These are phyloP conservation scores for Seriola aureovittata DNA, from an alignment of 2,113 vertebrate genomes.

Conservation along the genomic window DNA sequence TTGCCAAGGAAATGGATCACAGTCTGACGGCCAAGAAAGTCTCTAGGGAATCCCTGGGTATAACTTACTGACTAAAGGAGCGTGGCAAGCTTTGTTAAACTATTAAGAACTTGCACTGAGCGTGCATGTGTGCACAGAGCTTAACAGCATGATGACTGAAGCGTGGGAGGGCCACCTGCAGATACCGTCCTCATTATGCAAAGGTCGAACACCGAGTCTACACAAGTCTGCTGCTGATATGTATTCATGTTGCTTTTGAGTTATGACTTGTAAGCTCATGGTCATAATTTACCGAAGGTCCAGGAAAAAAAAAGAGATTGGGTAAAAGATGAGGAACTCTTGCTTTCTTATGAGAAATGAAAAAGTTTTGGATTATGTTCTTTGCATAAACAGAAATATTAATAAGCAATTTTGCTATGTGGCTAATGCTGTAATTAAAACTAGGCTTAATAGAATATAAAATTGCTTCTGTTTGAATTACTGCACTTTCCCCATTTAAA, in stretches of 20 bases:
- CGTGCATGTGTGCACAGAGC: conserved; percentile 11
- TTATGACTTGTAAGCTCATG: conserved; percentile 15
- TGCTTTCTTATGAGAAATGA: neutral
- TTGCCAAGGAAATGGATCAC: conserved; percentile 25
- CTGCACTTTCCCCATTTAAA: neutral
- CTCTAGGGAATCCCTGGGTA: conserved; percentile 18
- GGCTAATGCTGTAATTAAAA: neutral
- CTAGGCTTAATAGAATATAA: neutral
- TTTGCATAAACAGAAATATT: neutral
- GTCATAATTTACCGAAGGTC: neutral
- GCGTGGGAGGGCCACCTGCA: conserved; percentile 26
- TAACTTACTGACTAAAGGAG: conserved; percentile 27
- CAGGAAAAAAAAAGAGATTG: neutral
- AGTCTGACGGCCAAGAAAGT: neutral
- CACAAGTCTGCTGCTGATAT: conserved; percentile 14
- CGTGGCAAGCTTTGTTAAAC: conserved; percentile 31
- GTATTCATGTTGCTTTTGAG: conserved; percentile 27
- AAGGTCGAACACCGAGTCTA: conserved; percentile 29
- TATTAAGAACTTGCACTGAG: neutral
- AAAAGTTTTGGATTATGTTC: neutral
- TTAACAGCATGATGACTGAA: conserved; percentile 13
- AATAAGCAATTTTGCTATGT: neutral
- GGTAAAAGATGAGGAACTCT: neutral
- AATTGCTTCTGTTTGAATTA: neutral
- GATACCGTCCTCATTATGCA: conserved; percentile 55